A percentile compares a stretch with the other conserved stretches of the same genome.
These are phyloP conservation scores for Sphaeridia pumilis DNA, from an alignment of 2,888 invertebrate species.

Conservation along the genomic window DNA sequence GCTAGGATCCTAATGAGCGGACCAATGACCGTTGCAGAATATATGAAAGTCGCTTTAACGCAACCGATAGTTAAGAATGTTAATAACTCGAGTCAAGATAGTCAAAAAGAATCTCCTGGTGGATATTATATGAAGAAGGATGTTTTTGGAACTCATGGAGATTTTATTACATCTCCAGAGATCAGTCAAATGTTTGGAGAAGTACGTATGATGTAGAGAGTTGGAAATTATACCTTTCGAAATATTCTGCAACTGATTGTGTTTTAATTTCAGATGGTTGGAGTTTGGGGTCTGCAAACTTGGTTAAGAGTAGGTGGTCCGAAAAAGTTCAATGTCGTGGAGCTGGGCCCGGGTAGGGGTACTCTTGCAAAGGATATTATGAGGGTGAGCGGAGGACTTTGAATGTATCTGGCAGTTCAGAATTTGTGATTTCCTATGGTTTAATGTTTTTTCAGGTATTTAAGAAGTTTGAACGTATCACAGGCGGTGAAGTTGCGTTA, in stretches of 20 bases:
- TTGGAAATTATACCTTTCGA: too few relatives aligned
- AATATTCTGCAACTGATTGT: too few relatives aligned
- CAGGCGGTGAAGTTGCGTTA: constrained; percentile 48
- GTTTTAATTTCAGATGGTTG: constrained; percentile 55
- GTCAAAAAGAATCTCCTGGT: constrained; percentile 38
- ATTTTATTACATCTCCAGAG: constrained; percentile 96
- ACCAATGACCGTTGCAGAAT: constrained; percentile 86
- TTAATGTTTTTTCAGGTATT: constrained; percentile 44
- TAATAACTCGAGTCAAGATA: too few relatives aligned
- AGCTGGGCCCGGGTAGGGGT: constrained; percentile 91
- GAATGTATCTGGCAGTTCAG: constrained; percentile 14
- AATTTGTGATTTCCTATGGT: too few relatives aligned
- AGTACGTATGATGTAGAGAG: too few relatives aligned
- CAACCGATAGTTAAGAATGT: too few relatives aligned
- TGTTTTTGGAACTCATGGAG: constrained; percentile 77
- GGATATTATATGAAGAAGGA: constrained; percentile 88
- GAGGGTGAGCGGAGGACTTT: constrained; percentile 50
- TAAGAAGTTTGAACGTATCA: constrained; percentile 42
- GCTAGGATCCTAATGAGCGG: constrained; percentile 58
- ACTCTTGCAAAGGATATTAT: constrained; percentile 77
- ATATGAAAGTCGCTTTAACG: constrained; percentile 84
- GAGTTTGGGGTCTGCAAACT: constrained; percentile 77
- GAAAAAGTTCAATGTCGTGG: constrained; percentile 72
- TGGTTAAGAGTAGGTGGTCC: constrained; percentile 66
- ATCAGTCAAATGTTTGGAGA: constrained; percentile 95